These are phyloP conservation scores for Horisme vitalbata DNA, from an alignment of 2,888 invertebrate species.

Conservation along the genomic window DNA sequence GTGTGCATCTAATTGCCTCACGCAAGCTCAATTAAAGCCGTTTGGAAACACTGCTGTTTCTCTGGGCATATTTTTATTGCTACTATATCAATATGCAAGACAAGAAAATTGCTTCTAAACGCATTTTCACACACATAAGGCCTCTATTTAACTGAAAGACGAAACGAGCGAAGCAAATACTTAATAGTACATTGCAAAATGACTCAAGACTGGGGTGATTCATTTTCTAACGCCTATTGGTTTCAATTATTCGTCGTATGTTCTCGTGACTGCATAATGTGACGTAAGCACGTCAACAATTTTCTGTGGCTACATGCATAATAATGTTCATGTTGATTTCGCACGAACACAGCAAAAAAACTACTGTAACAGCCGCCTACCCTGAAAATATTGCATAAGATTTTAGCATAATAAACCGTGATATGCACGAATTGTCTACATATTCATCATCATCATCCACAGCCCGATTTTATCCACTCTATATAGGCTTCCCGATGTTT, in stretches of 20 bases:
- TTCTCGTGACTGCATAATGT: constrained; percentile 45
- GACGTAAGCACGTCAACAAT: constrained; percentile 56
- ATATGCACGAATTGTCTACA: constrained; percentile 11
- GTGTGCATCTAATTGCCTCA: constrained; percentile 37
- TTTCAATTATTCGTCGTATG: constrained; percentile 24
- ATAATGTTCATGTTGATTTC: constrained; percentile 51
- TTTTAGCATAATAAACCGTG: no score
- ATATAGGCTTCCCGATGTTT: no score
- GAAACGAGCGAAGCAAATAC: no score
- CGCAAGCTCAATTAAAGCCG: constrained; percentile 21
- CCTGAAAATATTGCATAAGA: constrained; percentile 39
- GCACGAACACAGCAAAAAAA: constrained; percentile 49
- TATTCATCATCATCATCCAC: no score
- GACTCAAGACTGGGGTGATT: no score
- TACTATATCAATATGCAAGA: constrained; percentile 4
- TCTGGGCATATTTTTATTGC: constrained; percentile 2
- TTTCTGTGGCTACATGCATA: constrained; percentile 49
- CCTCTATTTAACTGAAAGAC: no score
- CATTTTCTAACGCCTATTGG: no score
- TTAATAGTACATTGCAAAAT: no score
- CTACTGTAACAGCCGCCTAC: constrained; percentile 26
- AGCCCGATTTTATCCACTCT: no score
- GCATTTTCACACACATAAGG: no score
- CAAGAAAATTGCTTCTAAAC: neutral
- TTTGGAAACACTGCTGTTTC: constrained; percentile 13